phyloP scores from a whole-genome alignment of 2,888 invertebrate genomes.

The Chymomyza amoena region DNA sequence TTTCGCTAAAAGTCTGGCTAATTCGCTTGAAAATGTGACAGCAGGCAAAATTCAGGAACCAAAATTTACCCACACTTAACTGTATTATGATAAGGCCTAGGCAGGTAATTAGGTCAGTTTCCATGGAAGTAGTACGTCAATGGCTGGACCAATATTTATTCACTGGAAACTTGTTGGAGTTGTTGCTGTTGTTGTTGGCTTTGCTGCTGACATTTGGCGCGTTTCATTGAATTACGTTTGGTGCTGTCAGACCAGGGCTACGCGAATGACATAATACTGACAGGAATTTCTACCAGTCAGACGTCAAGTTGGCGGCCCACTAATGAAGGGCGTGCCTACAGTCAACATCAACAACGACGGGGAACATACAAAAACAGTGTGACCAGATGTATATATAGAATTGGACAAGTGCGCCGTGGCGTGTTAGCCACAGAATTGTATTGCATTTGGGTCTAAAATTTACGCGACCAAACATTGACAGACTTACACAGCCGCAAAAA shows the following conservation, averaged over 20 bases:
- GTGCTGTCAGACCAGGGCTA: not conserved
- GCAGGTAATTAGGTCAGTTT: not conserved
- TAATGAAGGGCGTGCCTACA: conserved; percentile 8
- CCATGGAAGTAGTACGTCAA: not conserved
- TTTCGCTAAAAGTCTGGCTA: no score
- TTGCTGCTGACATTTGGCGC: not conserved
- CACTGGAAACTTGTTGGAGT: no score
- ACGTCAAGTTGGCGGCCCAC: conserved; percentile 4
- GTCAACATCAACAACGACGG: not conserved
- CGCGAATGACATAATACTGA: conserved; percentile 4
- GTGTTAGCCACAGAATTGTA: conserved; percentile 1
- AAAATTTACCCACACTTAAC: not conserved
- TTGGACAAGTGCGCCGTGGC: not conserved
- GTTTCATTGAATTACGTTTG: conserved; percentile 5
- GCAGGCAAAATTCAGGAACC: no score
- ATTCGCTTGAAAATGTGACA: no score
- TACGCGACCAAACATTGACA: conserved; percentile 4
- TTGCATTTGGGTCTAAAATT: not conserved
- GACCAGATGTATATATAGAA: not conserved
- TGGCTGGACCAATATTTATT: not conserved
- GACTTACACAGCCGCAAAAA: not conserved
- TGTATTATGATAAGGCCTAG: not conserved
- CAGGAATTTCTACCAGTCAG: conserved; percentile 12
- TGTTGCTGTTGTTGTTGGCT: not conserved
- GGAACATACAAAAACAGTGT: not conserved